Conservation (phyloP, 2,113 vertebrate genomes). For the Dipodomys spectabilis region DNA sequence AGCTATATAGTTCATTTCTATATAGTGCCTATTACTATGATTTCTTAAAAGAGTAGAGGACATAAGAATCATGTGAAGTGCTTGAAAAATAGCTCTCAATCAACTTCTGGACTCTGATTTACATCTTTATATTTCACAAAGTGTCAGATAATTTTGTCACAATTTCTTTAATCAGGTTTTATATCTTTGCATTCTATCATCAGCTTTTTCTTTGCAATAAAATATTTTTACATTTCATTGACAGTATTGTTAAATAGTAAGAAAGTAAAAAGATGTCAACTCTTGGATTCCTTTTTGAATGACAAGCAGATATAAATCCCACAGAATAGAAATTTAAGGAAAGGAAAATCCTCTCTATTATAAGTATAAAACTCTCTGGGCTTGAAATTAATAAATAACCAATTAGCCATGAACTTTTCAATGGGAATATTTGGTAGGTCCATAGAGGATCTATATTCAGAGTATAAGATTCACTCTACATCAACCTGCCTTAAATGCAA, state of each 20-base stretch:
- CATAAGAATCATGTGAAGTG: neutral
- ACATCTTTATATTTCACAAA: constrained; percentile 1
- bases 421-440: neutral
- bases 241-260: neutral
- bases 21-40: neutral
- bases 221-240: constrained; percentile 5
- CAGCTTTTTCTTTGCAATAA: neutral
- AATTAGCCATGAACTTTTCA: constrained; percentile 56
- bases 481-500: constrained; percentile 39
- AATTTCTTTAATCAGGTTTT: neutral
- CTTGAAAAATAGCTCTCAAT: neutral
- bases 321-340: constrained; percentile 9
- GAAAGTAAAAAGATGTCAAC: neutral
- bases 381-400: constrained; percentile 54
- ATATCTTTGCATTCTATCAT: neutral
- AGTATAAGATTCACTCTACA: constrained; percentile 46
- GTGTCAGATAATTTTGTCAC: neutral
- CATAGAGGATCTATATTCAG: constrained; percentile 54
- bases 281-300: constrained; percentile 5
- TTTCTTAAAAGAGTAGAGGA: neutral
- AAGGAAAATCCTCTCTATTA: constrained; percentile 28
- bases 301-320: neutral
- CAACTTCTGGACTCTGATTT: neutral
- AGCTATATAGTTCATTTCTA: too few species aligned
- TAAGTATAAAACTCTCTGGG: neutral